phyloP scores from a whole-genome alignment of 1,140 invertebrate genomes.

The Polyergus mexicanus region DNA sequence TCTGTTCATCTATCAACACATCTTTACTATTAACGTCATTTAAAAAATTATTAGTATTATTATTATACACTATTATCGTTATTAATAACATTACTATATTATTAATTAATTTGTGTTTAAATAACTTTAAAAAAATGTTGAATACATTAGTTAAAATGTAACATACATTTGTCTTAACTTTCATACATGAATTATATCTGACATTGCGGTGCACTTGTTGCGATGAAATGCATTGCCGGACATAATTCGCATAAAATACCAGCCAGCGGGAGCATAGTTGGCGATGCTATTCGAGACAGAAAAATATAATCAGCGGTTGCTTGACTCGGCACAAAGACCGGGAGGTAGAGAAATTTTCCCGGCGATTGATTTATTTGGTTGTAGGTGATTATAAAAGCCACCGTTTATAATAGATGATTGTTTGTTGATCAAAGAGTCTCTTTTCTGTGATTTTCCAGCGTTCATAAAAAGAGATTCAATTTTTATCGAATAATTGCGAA shows the following conservation, averaged over 20 bases:
- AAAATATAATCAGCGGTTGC: conserved; percentile 67
- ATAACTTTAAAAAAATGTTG: not conserved
- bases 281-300: conserved; percentile 46
- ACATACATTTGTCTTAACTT: conserved; percentile 7
- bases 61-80: not conserved
- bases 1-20: not conserved
- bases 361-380: conserved; percentile 63
- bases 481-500: conserved; percentile 49
- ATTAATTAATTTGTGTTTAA: conserved; percentile 14
- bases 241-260: conserved; percentile 52
- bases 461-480: conserved; percentile 30
- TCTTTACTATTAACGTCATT: not conserved
- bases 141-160: not conserved
- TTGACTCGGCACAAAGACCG: conserved; percentile 2
- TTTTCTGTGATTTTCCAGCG: not conserved
- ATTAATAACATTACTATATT: not conserved
- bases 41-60: not conserved
- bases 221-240: conserved; percentile 19
- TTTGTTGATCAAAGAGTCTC: conserved; percentile 13
- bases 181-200: conserved; percentile 14
- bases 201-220: not conserved
- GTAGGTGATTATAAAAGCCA: conserved; percentile 45
- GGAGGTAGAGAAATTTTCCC: conserved; percentile 19
- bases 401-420: conserved; percentile 48
- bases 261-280: not conserved